Conservation (phyloP, 2,113 vertebrate species). For the Crotalus viridis region DNA sequence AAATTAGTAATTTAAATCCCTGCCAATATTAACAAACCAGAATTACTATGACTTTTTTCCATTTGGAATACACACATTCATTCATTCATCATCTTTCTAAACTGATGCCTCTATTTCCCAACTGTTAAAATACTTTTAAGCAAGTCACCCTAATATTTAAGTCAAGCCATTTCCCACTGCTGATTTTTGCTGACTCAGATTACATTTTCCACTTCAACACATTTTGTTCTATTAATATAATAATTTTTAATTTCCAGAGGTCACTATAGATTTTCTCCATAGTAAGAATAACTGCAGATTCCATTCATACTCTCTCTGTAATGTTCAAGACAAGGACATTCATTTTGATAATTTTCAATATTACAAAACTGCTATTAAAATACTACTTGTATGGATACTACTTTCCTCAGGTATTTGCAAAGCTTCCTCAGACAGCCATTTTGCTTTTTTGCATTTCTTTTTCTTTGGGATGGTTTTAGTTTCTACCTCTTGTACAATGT, state of each 20-base stretch:
- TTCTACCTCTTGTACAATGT: no score
- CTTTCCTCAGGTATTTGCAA: no score
- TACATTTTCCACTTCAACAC: background rate
- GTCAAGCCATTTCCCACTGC: background rate
- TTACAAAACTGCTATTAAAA: background rate
- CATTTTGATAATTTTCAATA: background rate
- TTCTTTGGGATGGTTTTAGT: no score
- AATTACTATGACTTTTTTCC: background rate
- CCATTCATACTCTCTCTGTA: background rate
- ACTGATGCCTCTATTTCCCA: background rate
- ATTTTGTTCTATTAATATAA: background rate
- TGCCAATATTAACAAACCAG: slow-evolving; percentile 10
- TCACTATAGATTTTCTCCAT: background rate
- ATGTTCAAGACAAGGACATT: background rate
- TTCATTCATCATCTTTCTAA: background rate
- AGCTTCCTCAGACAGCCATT: no score
- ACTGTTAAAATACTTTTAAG: background rate
- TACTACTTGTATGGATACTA: no score
- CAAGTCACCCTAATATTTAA: background rate
- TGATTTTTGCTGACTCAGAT: background rate
- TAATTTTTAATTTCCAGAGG: background rate
- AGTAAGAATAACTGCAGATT: background rate
- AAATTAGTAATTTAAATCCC: slow-evolving; percentile 11
- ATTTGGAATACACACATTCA: background rate
- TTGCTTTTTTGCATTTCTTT: no score